Evolutionary conservation across 1,140 invertebrate species (phyloP), one percentile per base, ranked within the genome.

Genomic region (Drosophila paulistorum): DNA sequence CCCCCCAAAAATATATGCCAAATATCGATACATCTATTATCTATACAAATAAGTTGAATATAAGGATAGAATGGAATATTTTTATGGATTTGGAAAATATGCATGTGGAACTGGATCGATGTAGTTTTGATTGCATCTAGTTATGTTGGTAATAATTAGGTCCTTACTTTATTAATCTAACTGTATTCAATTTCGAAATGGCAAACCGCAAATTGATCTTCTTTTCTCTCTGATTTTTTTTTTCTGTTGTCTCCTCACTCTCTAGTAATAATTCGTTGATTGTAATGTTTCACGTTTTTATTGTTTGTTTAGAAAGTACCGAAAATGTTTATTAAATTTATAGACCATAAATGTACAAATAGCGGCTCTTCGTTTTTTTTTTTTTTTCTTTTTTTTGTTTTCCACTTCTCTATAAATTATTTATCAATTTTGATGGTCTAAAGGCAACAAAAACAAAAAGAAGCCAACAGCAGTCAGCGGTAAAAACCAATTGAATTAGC

Each of bases 261-360:
- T 20, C 14, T 48, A 7, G 45, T 7, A 48, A 41, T 61, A 71
- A 71, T 68, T 72, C 54, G 42, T 68, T 51, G 59, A 35, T 30
- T 30, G 62, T 71, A 57, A 7, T 71, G 23, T 14, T 61, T 57
- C 51, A 41, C 48, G 64, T 67, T 58, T 30, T 76, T 65, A 35
- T 70, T 37, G 55, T 57, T 26, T 54, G 10, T 67, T 72, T 76
- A 69, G 65, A 87, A 86, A 79, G 59, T 79, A 66, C 70, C 58
- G 14, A 60, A 82, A 74, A 68, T 68, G 51, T 39, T 48, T 41
- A 75, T 64, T 82, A 74, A 89, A 74, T 87, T 77, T 87, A 74
- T 87, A 80, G 79, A 80, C 83, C 84, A 87, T 87, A 87, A 87
- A 89, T 69, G 83, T 51, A 42, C 45, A 41, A 79, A 77, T 71